Evolutionary conservation across 30 jellyfish, hydroid and myxozoan genomes (phyloP), one percentile per base, ranked within the genome.

Genomic region (Cassiopea xamachana): DNA sequence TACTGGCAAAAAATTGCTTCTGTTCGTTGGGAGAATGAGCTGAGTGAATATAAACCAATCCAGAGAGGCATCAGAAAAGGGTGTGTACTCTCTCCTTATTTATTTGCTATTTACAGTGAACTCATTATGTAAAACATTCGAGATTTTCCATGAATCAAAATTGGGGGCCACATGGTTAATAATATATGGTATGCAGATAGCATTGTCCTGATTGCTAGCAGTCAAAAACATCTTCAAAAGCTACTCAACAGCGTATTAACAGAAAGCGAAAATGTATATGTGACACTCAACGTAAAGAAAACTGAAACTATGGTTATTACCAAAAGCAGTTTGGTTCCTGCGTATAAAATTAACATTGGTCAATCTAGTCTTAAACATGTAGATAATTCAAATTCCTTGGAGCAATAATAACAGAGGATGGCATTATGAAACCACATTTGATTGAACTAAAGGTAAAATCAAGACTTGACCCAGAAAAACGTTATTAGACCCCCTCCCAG

Each of bases 41-140:
- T 51, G 64, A 55, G 64, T 55, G 64, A 55, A 55, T 55, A 55
- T 55, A 55, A 55, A 55, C 64, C 64, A 6, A 51, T 79, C n/a
- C 15, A 51, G 39, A 49, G 60, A 79, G 77, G 81, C 43, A 71
- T 62, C 46, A 15, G 90, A 73, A 81, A 59, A 62, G 80, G 90
- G 62, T 59, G 39, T 27, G 88, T 55, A 16, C 16, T 6, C 2
- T 81, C 62, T 50, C 50, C 90, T 46, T 81, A 61, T 7, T 77
- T 79, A 10, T 79, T 60, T 43, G 47, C 45, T 59, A 7, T 75
- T 10, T 48, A 75, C 47, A 75, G 71, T 16, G 84, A 75, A 48
- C 7, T 75, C 48, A 75, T 75, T 7, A 5, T 75, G n/a, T 27
- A 47, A 0, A 27, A 47, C 45, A 13, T 44, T 14, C 17, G 1